Evolutionary conservation across 2,888 invertebrate genomes (phyloP).

Genomic region (Parnassius apollo): DNA sequence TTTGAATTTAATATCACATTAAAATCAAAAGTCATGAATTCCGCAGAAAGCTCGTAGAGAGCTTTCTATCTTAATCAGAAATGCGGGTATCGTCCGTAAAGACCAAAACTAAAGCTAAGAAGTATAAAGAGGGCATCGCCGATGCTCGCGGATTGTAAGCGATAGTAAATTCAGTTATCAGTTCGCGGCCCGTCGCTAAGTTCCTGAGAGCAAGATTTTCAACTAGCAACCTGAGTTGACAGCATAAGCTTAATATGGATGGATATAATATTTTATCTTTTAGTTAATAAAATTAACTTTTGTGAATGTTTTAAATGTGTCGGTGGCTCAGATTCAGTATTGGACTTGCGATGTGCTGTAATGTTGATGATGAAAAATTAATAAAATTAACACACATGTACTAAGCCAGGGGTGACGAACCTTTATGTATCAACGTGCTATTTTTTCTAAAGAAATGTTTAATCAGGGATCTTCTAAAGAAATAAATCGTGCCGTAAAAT

Average conservation of each 20-base stretch:
- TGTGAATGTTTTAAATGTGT: too few relatives aligned
- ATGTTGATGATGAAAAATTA: too few relatives aligned
- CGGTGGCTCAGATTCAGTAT: too few relatives aligned
- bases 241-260: conserved; percentile 37
- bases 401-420: too few relatives aligned
- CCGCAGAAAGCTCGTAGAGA: too few relatives aligned
- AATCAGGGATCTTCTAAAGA: too few relatives aligned
- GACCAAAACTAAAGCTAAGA: conserved; percentile 22
- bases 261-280: conserved; percentile 5
- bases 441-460: too few relatives aligned
- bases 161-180: conserved; percentile 66
- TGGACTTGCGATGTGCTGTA: too few relatives aligned
- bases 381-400: too few relatives aligned
- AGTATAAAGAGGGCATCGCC: conserved; percentile 28
- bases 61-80: conserved; percentile 15
- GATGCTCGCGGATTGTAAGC: conserved; percentile 43
- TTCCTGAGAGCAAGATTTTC: conserved; percentile 57
- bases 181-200: conserved; percentile 32
- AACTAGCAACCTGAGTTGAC: conserved; percentile 54
- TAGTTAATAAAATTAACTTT: too few relatives aligned
- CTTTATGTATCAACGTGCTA: too few relatives aligned
- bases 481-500: too few relatives aligned
- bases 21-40: conserved; percentile 12
- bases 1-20: background rate
- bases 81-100: conserved; percentile 24